phyloP scores from a whole-genome alignment of 2,113 vertebrate species.

The Agelaius tricolor region DNA sequence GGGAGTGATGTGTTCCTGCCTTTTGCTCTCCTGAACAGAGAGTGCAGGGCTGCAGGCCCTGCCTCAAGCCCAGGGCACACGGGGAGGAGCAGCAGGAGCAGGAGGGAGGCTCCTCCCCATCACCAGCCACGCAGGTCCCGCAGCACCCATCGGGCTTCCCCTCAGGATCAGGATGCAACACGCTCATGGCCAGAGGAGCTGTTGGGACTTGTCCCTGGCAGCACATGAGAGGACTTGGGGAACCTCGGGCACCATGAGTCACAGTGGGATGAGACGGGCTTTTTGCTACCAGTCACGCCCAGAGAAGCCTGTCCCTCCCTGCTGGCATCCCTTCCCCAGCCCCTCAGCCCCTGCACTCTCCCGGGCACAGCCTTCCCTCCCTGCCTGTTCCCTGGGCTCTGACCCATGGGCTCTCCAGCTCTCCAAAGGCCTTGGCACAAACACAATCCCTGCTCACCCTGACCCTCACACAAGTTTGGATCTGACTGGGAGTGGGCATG shows the following conservation, averaged over 20 bases:
- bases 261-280: neutral
- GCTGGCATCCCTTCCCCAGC: neutral
- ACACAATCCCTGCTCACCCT: neutral
- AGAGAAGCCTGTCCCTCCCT: neutral
- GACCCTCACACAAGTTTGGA: neutral
- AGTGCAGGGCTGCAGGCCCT: neutral
- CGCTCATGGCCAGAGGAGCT: neutral
- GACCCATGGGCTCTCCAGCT: neutral
- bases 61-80: neutral
- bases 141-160: neutral
- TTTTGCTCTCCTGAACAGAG: neutral
- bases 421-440: neutral
- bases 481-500: fast-evolving
- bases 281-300: neutral
- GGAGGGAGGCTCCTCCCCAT: neutral
- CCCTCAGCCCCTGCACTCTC: no score
- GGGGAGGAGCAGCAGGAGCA: neutral
- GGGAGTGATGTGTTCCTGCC: neutral
- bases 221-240: neutral
- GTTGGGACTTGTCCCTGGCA: neutral
- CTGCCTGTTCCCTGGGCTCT: neutral
- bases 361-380: neutral
- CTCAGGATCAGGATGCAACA: neutral
- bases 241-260: slow-evolving; percentile 14
- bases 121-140: fast-evolving